phyloP scores from a whole-genome alignment of 2,888 invertebrate genomes.

The Calephelis perditalis region DNA sequence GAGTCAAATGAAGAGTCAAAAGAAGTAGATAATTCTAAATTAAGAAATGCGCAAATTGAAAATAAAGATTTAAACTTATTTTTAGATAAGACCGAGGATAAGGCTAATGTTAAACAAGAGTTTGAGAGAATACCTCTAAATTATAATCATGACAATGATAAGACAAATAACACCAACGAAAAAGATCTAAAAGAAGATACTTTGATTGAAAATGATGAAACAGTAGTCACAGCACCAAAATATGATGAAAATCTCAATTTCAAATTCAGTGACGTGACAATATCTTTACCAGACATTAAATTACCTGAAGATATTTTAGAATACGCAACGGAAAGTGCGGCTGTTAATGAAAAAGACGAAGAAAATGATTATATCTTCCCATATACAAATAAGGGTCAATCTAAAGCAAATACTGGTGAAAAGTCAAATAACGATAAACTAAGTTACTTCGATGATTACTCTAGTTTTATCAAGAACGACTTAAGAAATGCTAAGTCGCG shows the following conservation, averaged over 20 bases:
- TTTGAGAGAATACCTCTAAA: constrained; percentile 68
- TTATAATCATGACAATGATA: constrained; percentile 52
- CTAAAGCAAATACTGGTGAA: constrained; percentile 4
- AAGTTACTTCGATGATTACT: constrained; percentile 1
- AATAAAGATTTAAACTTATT: constrained; percentile 36
- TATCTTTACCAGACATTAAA: constrained; percentile 68
- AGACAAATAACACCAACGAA: constrained; percentile 15
- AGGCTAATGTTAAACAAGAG: constrained; percentile 56
- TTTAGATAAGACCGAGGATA: constrained; percentile 33
- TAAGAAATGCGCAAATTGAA: constrained; percentile 27
- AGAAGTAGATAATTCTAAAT: constrained; percentile 16
- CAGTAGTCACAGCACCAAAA: constrained; percentile 42
- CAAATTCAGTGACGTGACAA: constrained; percentile 59
- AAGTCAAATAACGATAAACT: background rate
- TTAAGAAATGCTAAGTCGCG: constrained; percentile 1
- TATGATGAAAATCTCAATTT: constrained; percentile 61
- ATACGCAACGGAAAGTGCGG: constrained; percentile 43
- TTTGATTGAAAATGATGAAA: constrained; percentile 31
- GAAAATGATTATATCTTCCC: constrained; percentile 14
- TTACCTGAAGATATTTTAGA: constrained; percentile 66
- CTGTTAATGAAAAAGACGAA: constrained; percentile 30
- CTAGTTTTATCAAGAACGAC: constrained; percentile 5
- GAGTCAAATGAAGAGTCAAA: constrained; percentile 28
- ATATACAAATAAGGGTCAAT: constrained; percentile 13
- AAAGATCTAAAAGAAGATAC: constrained; percentile 24